Evolutionary conservation across 2,888 invertebrate species (phyloP), one percentile per base, ranked within the genome.

Genomic region (Himalopsyche tibetana): DNA sequence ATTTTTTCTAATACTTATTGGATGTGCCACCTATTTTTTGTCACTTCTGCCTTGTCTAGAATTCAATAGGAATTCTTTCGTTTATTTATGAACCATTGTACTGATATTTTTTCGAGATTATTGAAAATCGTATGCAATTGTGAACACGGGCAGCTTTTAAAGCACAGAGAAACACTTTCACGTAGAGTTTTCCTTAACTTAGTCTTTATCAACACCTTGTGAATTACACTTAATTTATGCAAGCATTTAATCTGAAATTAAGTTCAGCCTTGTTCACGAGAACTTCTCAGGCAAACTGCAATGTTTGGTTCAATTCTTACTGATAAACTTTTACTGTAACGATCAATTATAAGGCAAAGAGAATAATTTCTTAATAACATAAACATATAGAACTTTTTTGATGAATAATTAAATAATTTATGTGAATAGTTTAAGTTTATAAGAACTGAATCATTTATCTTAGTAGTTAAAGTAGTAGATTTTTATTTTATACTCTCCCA

Each of bases 191-290:
- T 82, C 28, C 82, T 28, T 56, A 36, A 82, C 82, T 82, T 82
- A 19, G 82, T 82, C 28, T 56, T 55, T 82, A 82, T 82, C 82
- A 82, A n/a, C 82, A 56, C 12, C 82, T 82, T 36, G 82, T 82
- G 82, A 82, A 55, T 82, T 55, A 56, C 28, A 38, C 55, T 40
- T 82, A 56, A 82, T 82, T 82, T 82, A 82, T 82, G 82, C 82
- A 82, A 82, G 56, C 17, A 56, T 82, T 82, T 82, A 82, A 82
- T 82, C 56, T 82, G n/a, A 11, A 82, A 82, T 82, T 82, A 55
- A 82, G 19, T 82, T 55, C 9, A 19, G 82, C 36, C 55, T 74
- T 74, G 36, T 74, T 74, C 74, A 74, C 8, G 6, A 36, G 6
- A 74, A 74, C 36, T 74, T 74, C 12, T 12, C 74, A 74, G 74